Evolutionary conservation across 2,888 invertebrate species (phyloP), one percentile per base, ranked within the genome.

Genomic region (Pyrgus malvae): DNA sequence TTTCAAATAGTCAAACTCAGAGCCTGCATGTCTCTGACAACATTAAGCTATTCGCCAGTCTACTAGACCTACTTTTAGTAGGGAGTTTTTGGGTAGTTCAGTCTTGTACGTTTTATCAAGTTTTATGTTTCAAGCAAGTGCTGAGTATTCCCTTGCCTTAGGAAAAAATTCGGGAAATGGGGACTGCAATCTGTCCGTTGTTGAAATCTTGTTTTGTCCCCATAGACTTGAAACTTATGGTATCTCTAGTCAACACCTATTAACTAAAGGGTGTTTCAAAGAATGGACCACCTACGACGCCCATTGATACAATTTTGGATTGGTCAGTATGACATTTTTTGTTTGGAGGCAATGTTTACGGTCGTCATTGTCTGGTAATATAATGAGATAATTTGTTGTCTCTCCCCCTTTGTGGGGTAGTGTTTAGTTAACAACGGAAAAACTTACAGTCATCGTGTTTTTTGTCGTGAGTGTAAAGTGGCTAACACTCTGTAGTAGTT

Each of bases 201-300:
- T n/a, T n/a, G n/a, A n/a, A n/a, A n/a, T n/a, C n/a, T n/a, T 21
- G 21, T 21, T 6, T 3, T 19, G 41, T 27, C 27, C 16, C n/a
- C 5, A 12, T 23, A 21, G 6, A 21, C 2, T 31, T n/a, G 25
- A 25, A 37, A 25, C 8, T n/a, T 14, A 33, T 42, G 42, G 42
- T 6, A 11, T 23, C 35, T 11, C 55, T 61, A 67, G 40, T 53
- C 59, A 46, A 51, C 48, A 49, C 60, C 76, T 71, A 77, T 76
- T 78, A 75, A 73, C 68, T 68, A 74, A 78, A 79, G 83, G 85
- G 78, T 80, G 76, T 65, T 85, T 88, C 87, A 67, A 48, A 72
- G 87, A 87, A 87, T 48, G 68, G 88, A 83, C 88, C 88, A 88
- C 88, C 87, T 67, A 74, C 82, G 78, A 63, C 44, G 85, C 42